Percentiles rank a stretch among this genome's conserved stretches.
phyloP scores from a whole-genome alignment of 2,888 invertebrate genomes.

The Lathronympha strigana region DNA sequence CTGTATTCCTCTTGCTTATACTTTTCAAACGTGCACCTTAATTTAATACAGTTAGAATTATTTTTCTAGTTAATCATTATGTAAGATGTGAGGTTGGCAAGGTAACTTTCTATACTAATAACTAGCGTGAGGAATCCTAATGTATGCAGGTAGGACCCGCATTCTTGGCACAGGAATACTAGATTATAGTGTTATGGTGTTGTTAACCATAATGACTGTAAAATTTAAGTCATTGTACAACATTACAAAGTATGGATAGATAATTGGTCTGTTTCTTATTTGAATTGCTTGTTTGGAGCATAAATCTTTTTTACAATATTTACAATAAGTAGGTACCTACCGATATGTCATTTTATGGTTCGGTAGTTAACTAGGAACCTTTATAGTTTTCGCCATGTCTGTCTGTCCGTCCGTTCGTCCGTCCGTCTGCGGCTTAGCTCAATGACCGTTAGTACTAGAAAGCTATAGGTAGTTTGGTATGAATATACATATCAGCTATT shows the following conservation, averaged over 20 bases:
- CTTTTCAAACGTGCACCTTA: background rate
- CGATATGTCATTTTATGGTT: too few relatives aligned
- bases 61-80: background rate
- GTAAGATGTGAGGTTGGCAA: constrained; percentile 3
- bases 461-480: too few relatives aligned
- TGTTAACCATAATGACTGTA: constrained; percentile 35
- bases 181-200: constrained; percentile 40
- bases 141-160: constrained; percentile 72
- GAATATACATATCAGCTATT: too few relatives aligned
- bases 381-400: too few relatives aligned
- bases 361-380: too few relatives aligned
- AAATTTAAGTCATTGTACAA: constrained; percentile 29
- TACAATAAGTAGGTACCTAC: background rate
- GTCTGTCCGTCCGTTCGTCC: too few relatives aligned
- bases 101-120: constrained; percentile 51
- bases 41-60: background rate
- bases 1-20: background rate
- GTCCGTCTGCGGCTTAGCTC: too few relatives aligned
- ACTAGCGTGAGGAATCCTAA: constrained; percentile 76
- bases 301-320: background rate
- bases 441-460: too few relatives aligned
- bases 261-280: constrained; percentile 21
- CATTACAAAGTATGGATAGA: background rate
- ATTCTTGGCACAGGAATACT: constrained; percentile 41
- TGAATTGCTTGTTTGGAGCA: constrained; percentile 2